These are phyloP conservation scores for Dendrocincla fuliginosa DNA, from an alignment of 2,797 vertebrate species.

Conservation along the genomic window DNA sequence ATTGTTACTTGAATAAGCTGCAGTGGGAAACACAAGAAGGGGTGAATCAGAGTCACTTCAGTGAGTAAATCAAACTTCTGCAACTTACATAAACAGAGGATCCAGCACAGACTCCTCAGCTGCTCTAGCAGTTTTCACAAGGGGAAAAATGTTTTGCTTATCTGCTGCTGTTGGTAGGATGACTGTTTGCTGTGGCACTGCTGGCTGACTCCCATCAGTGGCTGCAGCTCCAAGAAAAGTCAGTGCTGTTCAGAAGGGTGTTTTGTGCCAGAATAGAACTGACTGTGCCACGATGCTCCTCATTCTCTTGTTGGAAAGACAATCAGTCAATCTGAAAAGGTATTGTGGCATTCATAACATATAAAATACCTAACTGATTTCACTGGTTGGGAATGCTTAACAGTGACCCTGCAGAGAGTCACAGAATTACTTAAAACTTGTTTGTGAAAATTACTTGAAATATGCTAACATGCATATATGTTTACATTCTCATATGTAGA, in stretches of 20 bases:
- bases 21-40: background rate
- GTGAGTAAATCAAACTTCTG: background rate
- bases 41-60: background rate
- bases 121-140: background rate
- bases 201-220: background rate
- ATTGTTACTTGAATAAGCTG: slow-evolving; percentile 2
- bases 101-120: background rate
- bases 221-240: background rate
- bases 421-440: background rate
- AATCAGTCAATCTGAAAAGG: background rate
- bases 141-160: background rate
- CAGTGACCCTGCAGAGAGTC: background rate
- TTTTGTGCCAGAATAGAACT: background rate
- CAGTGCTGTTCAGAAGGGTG: background rate
- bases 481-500: background rate
- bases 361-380: background rate
- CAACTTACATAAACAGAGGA: background rate
- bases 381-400: background rate
- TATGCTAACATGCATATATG: background rate
- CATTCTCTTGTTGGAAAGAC: background rate
- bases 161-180: background rate
- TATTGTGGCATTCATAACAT: background rate
- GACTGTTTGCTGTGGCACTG: background rate
- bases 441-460: background rate
- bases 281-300: background rate